Conservation (phyloP, 2,113 vertebrate genomes). For the Nesoenas mayeri region DNA sequence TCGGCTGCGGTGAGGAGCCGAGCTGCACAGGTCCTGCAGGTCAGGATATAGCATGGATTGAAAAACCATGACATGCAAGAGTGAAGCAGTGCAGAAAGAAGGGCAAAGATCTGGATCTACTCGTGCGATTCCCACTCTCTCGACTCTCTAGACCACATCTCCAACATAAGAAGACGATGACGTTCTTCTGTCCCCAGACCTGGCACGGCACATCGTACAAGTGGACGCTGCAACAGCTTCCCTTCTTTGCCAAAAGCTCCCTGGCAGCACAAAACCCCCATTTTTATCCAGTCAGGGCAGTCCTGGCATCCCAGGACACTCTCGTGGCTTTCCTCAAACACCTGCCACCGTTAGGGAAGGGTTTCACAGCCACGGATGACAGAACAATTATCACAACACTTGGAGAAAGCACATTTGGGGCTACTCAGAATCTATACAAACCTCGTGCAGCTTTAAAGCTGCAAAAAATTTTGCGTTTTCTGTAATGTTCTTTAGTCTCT, state of each 20-base stretch:
- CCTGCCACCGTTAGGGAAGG: background rate
- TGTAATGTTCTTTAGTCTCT: slow-evolving; percentile 79
- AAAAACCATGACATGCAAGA: background rate
- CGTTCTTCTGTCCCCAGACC: too few relatives aligned
- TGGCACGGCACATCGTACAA: fast-evolving
- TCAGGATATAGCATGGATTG: background rate
- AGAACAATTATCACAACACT: background rate
- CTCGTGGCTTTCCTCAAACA: background rate
- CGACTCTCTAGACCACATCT: too few relatives aligned
- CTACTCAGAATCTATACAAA: slow-evolving; percentile 9
- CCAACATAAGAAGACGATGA: fast-evolving
- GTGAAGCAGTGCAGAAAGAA: background rate
- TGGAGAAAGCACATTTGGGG: background rate
- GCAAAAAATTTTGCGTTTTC: slow-evolving; percentile 81
- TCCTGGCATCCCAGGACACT: background rate
- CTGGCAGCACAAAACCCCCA: background rate
- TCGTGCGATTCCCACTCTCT: too few relatives aligned
- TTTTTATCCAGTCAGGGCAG: background rate
- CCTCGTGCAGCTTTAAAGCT: slow-evolving; percentile 75
- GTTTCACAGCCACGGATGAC: background rate
- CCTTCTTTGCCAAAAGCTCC: background rate
- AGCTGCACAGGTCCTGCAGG: background rate
- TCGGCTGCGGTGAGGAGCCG: too few relatives aligned
- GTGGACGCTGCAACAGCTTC: fast-evolving
- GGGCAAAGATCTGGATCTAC: background rate